phyloP scores from a whole-genome alignment of 2,113 vertebrate species.

The Apus apus region DNA sequence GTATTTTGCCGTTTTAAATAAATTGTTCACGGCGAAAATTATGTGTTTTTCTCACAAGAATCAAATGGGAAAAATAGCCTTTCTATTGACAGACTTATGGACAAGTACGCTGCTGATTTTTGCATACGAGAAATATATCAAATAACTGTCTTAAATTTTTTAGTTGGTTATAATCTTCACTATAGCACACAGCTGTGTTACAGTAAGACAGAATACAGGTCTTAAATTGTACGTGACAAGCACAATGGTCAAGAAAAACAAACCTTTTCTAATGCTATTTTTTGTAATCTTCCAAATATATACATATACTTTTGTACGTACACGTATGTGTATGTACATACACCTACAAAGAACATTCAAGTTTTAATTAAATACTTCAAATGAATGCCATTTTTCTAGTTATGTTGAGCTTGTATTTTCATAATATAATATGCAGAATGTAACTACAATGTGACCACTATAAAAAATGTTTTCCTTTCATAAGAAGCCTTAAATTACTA shows the following conservation, averaged over 20 bases:
- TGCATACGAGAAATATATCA: not conserved
- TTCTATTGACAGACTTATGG: not conserved
- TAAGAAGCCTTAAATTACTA: not conserved
- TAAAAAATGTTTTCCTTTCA: not conserved
- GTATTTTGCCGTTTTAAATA: not conserved
- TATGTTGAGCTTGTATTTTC: slow-evolving; percentile 6
- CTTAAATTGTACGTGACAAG: not conserved
- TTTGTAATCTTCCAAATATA: not conserved
- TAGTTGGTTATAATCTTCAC: not conserved
- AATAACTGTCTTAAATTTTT: not conserved
- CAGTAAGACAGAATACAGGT: not conserved
- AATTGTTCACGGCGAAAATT: not conserved
- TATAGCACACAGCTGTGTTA: not conserved
- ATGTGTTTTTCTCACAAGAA: not conserved
- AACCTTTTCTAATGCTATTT: slow-evolving; percentile 25
- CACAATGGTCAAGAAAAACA: not conserved
- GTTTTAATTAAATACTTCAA: slow-evolving; percentile 42
- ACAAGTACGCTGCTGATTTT: not conserved
- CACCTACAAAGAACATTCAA: not conserved
- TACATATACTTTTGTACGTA: not conserved
- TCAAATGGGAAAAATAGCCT: not conserved
- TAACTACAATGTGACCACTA: not conserved
- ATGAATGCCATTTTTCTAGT: slow-evolving; percentile 30
- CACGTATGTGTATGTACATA: not conserved
- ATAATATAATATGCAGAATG: not conserved